Evolutionary conservation across 2,888 invertebrate genomes (phyloP).

Genomic region (Herminia tarsipennalis): DNA sequence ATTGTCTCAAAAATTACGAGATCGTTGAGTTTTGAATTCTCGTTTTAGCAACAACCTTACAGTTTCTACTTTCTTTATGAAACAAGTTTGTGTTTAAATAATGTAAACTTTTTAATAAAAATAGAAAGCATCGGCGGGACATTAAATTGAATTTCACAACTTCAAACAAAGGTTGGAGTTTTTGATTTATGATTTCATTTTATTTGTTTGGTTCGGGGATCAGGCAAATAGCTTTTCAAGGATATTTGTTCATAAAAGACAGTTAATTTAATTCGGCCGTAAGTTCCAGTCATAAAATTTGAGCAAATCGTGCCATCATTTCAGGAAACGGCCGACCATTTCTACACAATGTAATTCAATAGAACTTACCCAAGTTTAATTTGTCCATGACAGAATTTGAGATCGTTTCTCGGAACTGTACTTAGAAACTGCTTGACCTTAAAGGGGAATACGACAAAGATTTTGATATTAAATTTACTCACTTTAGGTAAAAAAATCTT

Average conservation of each 20-base stretch:
- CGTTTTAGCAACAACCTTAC: constrained; percentile 15
- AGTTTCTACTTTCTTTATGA: constrained; percentile 10
- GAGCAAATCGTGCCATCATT: constrained; percentile 39
- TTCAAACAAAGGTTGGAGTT: constrained; percentile 2
- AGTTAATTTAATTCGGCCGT: constrained; percentile 14
- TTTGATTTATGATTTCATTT: constrained; percentile 2
- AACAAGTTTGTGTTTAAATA: constrained; percentile 5
- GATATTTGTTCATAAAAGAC: constrained; percentile 11
- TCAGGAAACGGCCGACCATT: constrained; percentile 42
- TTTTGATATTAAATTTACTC: constrained; percentile 14
- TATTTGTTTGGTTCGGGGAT: constrained; percentile 10
- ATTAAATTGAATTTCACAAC: constrained; percentile 11
- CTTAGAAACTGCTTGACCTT: constrained; percentile 27
- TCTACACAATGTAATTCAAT: constrained; percentile 58
- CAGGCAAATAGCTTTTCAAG: not conserved
- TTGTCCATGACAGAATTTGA: constrained; percentile 38
- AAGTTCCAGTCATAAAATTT: constrained; percentile 23
- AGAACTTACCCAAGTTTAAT: constrained; percentile 52
- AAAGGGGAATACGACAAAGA: constrained; percentile 9
- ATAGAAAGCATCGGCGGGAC: not conserved
- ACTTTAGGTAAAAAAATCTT: constrained; percentile 4
- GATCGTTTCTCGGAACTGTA: constrained; percentile 33
- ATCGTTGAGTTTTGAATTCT: constrained; percentile 28
- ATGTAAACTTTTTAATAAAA: constrained; percentile 17
- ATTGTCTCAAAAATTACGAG: constrained; percentile 30